Evolutionary conservation across 2,797 vertebrate genomes (phyloP).

Genomic region (Gastrophryne carolinensis): DNA sequence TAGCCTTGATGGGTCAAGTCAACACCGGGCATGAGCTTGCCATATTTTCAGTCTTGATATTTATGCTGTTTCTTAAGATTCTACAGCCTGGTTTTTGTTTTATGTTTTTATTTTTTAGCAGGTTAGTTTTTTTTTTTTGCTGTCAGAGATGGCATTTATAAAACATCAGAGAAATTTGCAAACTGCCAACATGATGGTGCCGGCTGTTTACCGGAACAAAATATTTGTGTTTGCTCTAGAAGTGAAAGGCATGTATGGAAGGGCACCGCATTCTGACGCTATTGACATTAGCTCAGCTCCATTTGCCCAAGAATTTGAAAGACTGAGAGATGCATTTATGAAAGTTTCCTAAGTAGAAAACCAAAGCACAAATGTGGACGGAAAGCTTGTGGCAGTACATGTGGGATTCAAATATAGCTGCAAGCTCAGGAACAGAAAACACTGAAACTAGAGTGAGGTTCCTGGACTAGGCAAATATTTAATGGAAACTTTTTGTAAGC

Average conservation of each 20-base stretch:
- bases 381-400: neutral
- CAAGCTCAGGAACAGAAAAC: neutral
- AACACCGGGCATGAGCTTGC: neutral
- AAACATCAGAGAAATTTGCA: constrained; percentile 28
- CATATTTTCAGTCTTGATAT: constrained; percentile 1
- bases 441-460: neutral
- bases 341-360: constrained; percentile 21
- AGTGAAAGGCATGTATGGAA: constrained; percentile 8
- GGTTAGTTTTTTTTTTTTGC: constrained; percentile 15
- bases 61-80: constrained; percentile 37
- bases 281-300: constrained; percentile 21
- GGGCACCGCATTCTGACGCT: constrained; percentile 27
- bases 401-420: neutral
- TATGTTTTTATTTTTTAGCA: constrained; percentile 19
- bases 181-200: neutral
- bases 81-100: neutral
- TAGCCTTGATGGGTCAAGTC: neutral
- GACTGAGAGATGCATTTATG: constrained; percentile 29
- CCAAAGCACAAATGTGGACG: neutral
- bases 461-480: neutral
- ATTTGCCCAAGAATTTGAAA: neutral
- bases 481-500: neutral
- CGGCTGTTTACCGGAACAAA: constrained; percentile 30
- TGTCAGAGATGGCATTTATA: constrained; percentile 22
- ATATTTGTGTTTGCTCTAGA: constrained; percentile 43